Base-by-base conservation (phyloP, 2,797 vertebrate species). In the Chanos chanos region DNA sequence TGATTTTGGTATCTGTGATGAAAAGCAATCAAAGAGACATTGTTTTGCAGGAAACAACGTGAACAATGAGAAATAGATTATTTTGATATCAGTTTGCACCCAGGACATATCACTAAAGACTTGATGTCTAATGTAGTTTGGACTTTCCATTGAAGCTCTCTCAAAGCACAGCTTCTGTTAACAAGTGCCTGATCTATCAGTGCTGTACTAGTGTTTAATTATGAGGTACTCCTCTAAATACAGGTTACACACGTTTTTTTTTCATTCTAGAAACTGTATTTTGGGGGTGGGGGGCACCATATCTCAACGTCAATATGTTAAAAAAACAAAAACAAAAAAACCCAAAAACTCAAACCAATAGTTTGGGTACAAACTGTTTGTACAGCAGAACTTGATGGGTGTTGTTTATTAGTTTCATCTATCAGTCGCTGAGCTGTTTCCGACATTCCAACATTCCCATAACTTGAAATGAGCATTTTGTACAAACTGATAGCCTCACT, bases 151-250 rank as follows among this genome's bases (percentile, higher is more conserved):
- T 67, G 25, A 34, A 53, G 41, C 30, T 52, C 19, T 28, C 25
- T 53, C 15, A 24, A 57, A 51, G 47, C 27, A 28, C 64, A 61
- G n/a, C 25, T 21, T 59, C 68, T 60, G 39, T 59, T 47, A 61
- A 48, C 33, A 83, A 84, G 79, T 86, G 82, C 84, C 82, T 87
- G 72, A 61, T 50, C 19, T 56, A 70, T 64, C n/a, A 56, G 24
- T 43, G n/a, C n/a, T n/a, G 24, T 55, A 19, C 40, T 54, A 39
- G 48, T 44, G 50, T 16, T 39, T 30, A 58, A 44, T 15, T 27
- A 57, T 34, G 78, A 56, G 68, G 70, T 75, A 74, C 75, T 77
- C 15, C 43, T 64, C 68, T 57, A 63, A 70, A 74, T 65, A 63
- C 39, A 34, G 37, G 58, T 39, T 66, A 47, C 56, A 51, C 25